phyloP scores from a whole-genome alignment of 2,113 vertebrate genomes.

The Serilophus lunatus region DNA sequence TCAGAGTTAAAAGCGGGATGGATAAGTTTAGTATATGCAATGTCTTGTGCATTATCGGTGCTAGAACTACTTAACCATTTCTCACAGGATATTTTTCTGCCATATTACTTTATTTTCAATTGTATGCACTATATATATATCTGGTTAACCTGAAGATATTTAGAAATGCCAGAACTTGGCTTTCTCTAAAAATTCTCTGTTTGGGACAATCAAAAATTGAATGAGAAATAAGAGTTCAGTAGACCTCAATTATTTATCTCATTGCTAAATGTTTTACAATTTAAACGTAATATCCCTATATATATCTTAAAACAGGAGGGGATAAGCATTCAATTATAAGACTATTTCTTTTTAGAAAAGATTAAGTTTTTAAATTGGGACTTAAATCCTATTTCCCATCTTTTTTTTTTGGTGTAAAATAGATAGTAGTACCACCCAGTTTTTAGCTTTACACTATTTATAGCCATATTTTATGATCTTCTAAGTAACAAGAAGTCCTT shows the following conservation, averaged over 20 bases:
- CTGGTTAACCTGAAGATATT: background rate
- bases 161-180: background rate
- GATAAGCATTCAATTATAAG: background rate
- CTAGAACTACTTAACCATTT: background rate
- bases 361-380: background rate
- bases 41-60: background rate
- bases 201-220: background rate
- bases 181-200: background rate
- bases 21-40: background rate
- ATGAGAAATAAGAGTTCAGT: background rate
- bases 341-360: background rate
- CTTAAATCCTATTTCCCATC: background rate
- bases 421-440: background rate
- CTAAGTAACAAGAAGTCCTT: background rate
- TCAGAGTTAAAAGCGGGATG: background rate
- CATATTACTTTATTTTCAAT: background rate
- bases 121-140: background rate
- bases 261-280: background rate
- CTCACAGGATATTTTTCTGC: background rate
- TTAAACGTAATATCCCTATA: background rate
- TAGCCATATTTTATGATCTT: background rate
- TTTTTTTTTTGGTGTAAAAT: background rate
- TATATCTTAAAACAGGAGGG: background rate
- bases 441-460: background rate
- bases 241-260: background rate